These are phyloP conservation scores for Mycalesis mineus DNA, from an alignment of 2,888 invertebrate species.

Conservation along the genomic window DNA sequence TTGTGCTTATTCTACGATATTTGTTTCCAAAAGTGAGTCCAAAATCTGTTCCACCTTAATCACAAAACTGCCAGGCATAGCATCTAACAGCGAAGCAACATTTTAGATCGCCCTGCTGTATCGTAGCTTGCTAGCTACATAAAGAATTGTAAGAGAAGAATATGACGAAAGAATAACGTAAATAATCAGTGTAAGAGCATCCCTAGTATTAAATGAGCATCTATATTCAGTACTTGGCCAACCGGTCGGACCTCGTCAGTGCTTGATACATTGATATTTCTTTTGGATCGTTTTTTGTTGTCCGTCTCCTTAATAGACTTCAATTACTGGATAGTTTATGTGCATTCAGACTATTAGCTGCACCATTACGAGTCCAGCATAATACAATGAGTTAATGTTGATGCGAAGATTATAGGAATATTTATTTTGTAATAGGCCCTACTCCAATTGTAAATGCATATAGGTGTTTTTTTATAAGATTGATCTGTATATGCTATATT, in stretches of 20 bases:
- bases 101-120: too few species aligned
- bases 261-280: conserved; percentile 20
- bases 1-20: too few species aligned
- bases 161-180: not conserved
- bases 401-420: not conserved
- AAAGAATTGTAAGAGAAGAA: too few species aligned
- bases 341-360: conserved; percentile 4
- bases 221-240: conserved; percentile 16
- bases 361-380: conserved; percentile 1
- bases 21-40: too few species aligned
- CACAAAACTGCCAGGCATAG: too few species aligned
- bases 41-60: too few species aligned
- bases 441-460: too few species aligned
- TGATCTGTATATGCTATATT: too few species aligned
- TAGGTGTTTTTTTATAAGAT: too few species aligned
- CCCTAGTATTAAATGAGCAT: not conserved
- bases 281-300: conserved; percentile 20
- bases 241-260: conserved; percentile 25
- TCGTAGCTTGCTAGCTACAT: too few species aligned
- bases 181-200: not conserved
- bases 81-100: too few species aligned
- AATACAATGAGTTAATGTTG: not conserved
- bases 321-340: conserved; percentile 16
- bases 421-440: conserved; percentile 1
- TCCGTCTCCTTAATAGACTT: conserved; percentile 24